A percentile compares a stretch with the other conserved stretches of the same genome.
phyloP scores from a whole-genome alignment of 1,140 invertebrate species.

The Drosophila willistoni region DNA sequence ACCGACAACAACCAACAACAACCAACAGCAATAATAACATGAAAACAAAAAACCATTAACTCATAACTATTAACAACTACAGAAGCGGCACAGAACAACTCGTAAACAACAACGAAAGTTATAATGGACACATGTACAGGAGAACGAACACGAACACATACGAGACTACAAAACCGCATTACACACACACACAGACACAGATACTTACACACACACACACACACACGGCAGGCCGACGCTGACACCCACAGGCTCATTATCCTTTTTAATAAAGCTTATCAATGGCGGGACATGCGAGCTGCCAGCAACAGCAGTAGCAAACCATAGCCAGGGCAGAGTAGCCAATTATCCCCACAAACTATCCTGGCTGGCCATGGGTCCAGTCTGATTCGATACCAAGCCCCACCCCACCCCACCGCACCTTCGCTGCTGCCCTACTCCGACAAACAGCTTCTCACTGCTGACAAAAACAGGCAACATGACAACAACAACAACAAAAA shows the following conservation, averaged over 20 bases:
- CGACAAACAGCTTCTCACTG: constrained; percentile 35
- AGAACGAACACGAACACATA: constrained; percentile 24
- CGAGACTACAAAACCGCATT: constrained; percentile 58
- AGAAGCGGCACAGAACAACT: constrained; percentile 50
- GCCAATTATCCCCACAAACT: constrained; percentile 48
- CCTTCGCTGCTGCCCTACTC: background rate
- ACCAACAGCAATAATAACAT: constrained; percentile 42
- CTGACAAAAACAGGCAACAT: constrained; percentile 64
- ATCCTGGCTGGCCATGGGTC: constrained; percentile 26
- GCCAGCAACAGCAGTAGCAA: constrained; percentile 50
- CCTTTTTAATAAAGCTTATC: constrained; percentile 82
- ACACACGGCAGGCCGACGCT: constrained; percentile 16
- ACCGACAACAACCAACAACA: constrained; percentile 33
- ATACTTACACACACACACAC: constrained; percentile 31
- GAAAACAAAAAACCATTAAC: constrained; percentile 73
- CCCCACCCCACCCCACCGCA: background rate
- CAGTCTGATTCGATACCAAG: constrained; percentile 3
- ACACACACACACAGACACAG: constrained; percentile 35
- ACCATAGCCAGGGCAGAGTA: constrained; percentile 23
- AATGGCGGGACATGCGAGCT: constrained; percentile 78
- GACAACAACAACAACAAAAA: constrained; percentile 26
- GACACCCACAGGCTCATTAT: constrained; percentile 75
- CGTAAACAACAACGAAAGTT: constrained; percentile 76
- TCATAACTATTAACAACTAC: constrained; percentile 77
- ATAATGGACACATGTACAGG: constrained; percentile 77